Evolutionary conservation across 2,113 vertebrate genomes (phyloP).

Genomic region (Oncorhynchus nerka): DNA sequence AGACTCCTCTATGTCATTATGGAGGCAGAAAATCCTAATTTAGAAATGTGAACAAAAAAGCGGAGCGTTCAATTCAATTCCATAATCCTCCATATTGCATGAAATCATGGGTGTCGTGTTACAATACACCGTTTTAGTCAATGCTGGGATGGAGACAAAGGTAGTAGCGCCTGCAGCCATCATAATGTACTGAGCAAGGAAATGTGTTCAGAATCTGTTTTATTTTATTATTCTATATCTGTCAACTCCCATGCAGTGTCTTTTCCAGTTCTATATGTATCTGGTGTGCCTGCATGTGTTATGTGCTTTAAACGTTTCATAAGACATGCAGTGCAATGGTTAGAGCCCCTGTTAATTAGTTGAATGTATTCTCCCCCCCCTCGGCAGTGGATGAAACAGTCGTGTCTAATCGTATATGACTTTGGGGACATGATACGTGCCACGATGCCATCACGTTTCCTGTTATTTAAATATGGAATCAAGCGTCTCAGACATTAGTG

Average conservation of each 20-base stretch:
- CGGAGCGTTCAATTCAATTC: constrained; percentile 72
- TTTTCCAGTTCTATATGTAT: constrained; percentile 44
- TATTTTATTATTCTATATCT: constrained; percentile 66
- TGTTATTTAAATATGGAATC: constrained; percentile 72
- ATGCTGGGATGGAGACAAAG: constrained; percentile 73
- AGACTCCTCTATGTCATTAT: constrained; percentile 75
- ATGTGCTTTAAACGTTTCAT: constrained; percentile 38
- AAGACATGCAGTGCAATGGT: constrained; percentile 7
- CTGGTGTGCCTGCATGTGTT: constrained; percentile 25
- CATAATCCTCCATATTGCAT: constrained; percentile 76
- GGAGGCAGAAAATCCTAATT: constrained; percentile 80
- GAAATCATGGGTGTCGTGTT: constrained; percentile 75
- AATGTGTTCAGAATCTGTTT: constrained; percentile 57
- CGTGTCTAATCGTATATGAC: constrained; percentile 63
- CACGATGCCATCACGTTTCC: constrained; percentile 43
- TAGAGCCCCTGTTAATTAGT: constrained; percentile 38
- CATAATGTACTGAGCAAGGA: constrained; percentile 58
- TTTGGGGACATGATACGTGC: constrained; percentile 58
- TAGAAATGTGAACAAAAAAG: constrained; percentile 77
- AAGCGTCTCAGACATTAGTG: constrained; percentile 65
- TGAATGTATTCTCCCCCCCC: constrained; percentile 38
- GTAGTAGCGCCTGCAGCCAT: constrained; percentile 73
- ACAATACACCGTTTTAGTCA: constrained; percentile 75
- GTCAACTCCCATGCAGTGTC: constrained; percentile 49
- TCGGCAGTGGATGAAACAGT: constrained; percentile 36